These are phyloP conservation scores for Drosophila paracracens DNA, from an alignment of 2,888 invertebrate species.

Conservation along the genomic window DNA sequence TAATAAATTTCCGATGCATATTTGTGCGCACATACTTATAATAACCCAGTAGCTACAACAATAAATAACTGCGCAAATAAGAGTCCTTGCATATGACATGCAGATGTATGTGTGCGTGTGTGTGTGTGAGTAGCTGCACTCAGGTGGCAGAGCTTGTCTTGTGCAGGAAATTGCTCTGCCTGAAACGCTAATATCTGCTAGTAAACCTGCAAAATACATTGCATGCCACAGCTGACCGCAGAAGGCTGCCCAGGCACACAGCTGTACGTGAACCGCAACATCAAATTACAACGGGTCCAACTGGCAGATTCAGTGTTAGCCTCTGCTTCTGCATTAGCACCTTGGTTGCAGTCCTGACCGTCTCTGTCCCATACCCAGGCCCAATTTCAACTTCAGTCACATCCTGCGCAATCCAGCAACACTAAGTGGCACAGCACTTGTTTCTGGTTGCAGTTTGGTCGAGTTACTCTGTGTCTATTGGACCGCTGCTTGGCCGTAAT, in stretches of 20 bases:
- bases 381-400: not conserved
- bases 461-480: not conserved
- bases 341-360: not conserved
- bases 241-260: conserved; percentile 34
- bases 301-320: conserved; percentile 1
- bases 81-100: conserved; percentile 20
- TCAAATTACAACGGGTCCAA: conserved; percentile 66
- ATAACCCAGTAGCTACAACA: conserved; percentile 50
- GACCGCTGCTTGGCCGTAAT: conserved; percentile 51
- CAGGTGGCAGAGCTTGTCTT: conserved; percentile 9
- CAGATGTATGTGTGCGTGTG: not conserved
- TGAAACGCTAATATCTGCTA: conserved; percentile 29
- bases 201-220: conserved; percentile 38
- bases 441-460: not conserved
- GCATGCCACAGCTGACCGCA: conserved; percentile 52
- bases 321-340: not conserved
- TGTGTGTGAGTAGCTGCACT: not conserved
- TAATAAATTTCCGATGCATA: conserved; percentile 73
- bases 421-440: conserved; percentile 9
- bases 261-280: conserved; percentile 59
- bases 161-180: conserved; percentile 55
- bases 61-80: conserved; percentile 54
- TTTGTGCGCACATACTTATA: conserved; percentile 69
- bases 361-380: not conserved
- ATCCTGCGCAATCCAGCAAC: not conserved